Percentiles rank a stretch among this genome's conserved stretches.
These are phyloP conservation scores for Antennarius striatus DNA, from an alignment of 2,113 vertebrate species.

Conservation along the genomic window DNA sequence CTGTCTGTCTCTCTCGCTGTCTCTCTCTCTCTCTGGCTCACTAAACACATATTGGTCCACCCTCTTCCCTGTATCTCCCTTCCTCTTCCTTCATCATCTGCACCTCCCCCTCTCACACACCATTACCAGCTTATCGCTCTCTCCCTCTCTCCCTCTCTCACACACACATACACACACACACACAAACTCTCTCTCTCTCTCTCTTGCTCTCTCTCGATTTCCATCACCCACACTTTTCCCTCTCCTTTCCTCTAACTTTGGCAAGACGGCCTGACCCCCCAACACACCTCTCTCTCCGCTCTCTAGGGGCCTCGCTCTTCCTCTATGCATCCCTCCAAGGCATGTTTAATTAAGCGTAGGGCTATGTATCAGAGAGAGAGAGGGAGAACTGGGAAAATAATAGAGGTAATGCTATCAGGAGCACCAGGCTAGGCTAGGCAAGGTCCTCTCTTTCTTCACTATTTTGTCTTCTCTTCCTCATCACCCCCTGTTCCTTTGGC, in stretches of 20 bases:
- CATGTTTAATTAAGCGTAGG: conserved; percentile 80
- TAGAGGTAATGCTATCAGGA: conserved; percentile 70
- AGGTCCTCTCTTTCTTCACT: conserved; percentile 48
- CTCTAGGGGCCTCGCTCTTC: conserved; percentile 4
- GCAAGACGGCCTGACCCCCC: conserved; percentile 48
- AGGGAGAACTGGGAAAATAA: conserved; percentile 14
- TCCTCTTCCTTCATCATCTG: conserved; percentile 48
- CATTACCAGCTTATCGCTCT: not conserved
- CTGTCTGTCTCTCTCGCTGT: conserved; percentile 24
- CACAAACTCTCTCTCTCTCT: conserved; percentile 57
- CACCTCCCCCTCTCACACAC: not conserved
- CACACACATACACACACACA: conserved; percentile 36
- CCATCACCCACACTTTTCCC: conserved; percentile 64
- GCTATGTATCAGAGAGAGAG: conserved; percentile 69
- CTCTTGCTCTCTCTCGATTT: conserved; percentile 64
- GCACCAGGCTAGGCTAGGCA: conserved; percentile 66
- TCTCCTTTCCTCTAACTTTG: conserved; percentile 45
- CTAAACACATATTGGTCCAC: conserved; percentile 49
- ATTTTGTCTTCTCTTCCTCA: conserved; percentile 54
- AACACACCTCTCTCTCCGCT: not conserved
- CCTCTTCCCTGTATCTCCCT: conserved; percentile 45
- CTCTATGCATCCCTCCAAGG: conserved; percentile 67
- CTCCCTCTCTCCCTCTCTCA: conserved; percentile 63
- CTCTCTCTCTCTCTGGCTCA: conserved; percentile 41
- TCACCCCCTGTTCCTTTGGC: conserved; percentile 59